phyloP scores from a whole-genome alignment of 2,888 invertebrate species.

The Diadegma fenestrale region DNA sequence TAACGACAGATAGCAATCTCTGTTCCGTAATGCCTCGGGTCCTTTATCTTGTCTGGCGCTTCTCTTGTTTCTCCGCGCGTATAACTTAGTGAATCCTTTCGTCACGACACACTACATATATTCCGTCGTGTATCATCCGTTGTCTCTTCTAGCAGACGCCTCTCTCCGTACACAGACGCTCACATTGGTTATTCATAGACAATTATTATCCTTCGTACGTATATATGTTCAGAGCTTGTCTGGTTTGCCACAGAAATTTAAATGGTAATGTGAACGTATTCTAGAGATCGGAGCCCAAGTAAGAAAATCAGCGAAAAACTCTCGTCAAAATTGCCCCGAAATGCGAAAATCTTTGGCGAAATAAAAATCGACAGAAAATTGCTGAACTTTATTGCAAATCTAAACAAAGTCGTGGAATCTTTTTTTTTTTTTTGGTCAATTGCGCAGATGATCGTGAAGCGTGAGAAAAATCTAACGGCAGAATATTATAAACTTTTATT shows the following conservation, averaged over 20 bases:
- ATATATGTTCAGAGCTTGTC: slow-evolving; percentile 9
- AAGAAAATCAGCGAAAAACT: not conserved
- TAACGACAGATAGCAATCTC: slow-evolving; percentile 39
- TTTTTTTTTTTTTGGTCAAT: not conserved
- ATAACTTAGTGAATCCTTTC: slow-evolving; percentile 58
- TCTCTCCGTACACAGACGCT: slow-evolving; percentile 45
- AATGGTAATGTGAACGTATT: slow-evolving; percentile 68
- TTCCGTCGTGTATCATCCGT: slow-evolving; percentile 37
- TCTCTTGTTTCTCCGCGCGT: slow-evolving; percentile 29
- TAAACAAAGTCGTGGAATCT: not conserved
- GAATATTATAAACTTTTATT: not conserved
- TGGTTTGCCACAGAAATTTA: slow-evolving; percentile 64
- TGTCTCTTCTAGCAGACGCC: slow-evolving; percentile 51
- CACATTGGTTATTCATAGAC: slow-evolving; percentile 71
- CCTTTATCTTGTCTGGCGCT: slow-evolving; percentile 31
- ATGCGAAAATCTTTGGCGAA: not conserved
- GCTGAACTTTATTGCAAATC: not conserved
- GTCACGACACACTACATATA: slow-evolving; percentile 29
- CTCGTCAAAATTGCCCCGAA: too few relatives aligned
- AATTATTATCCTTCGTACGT: slow-evolving; percentile 63
- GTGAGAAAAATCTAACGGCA: not conserved
- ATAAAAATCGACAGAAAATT: not conserved
- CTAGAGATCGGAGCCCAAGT: not conserved
- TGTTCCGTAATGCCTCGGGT: slow-evolving; percentile 25
- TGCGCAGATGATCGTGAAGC: not conserved